Evolutionary conservation across 2,113 vertebrate species (phyloP), one percentile per base, ranked within the genome.

Genomic region (Piaya cayana): DNA sequence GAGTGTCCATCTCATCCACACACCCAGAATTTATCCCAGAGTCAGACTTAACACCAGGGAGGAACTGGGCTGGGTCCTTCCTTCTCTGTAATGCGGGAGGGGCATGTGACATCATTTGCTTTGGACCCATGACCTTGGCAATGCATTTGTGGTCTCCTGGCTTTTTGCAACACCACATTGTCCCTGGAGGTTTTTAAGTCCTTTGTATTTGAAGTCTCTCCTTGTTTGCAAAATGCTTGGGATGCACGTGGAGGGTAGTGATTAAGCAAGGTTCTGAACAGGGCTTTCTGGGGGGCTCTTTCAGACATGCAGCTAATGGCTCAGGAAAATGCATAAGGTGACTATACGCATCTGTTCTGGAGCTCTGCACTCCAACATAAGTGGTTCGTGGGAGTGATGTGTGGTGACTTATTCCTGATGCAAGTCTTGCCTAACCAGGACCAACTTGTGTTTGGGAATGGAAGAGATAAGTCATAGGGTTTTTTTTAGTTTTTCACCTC

Each of bases 11-110:
- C 63, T 86, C 64, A 88, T 63, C 68, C 34, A 83, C 82, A 82
- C 72, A 21, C 32, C 60, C 88, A 14, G 62, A 72, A 80, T 59
- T 82, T 86, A 75, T 77, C 79, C 69, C 68, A 69, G 59, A 88
- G 45, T 80, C 50, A 94, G 85, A 92, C 71, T 11, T 83, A 69
- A 82, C 0, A 2, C 92, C 90, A 92, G 79, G 90, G 45, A 77
- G 94, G 92, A 96, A 96, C 52, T 92, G 90, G 88, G 94, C 52
- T 96, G 94, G 88, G 88, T 81, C 82, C 86, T 95, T 94, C 92
- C 76, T 94, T 88, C 86, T 96, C 15, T 86, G 37, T 88, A 92
- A 90, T 77, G 55, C 59, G 43, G 70, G 5, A 47, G 77, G 32
- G 22, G 67, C 95, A 8, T 45, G 43, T 45, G 90, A 95, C 76